Evolutionary conservation across 1,140 invertebrate genomes (phyloP).

Genomic region (Achroia grisella): DNA sequence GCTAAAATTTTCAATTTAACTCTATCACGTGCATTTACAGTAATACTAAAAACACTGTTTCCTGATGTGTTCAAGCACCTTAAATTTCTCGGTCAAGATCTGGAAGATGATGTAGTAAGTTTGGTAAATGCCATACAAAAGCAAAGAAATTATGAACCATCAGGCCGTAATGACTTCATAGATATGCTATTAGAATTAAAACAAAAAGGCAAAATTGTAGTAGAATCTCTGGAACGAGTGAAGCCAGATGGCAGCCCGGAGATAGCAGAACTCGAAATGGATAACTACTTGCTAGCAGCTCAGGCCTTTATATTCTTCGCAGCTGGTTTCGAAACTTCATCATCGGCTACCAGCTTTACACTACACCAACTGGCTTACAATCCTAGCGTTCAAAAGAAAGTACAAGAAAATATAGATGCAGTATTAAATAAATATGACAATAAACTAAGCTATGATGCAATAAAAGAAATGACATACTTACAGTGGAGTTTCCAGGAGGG

Average conservation of each 20-base stretch:
- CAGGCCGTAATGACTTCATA: slow-evolving; percentile 14
- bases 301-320: slow-evolving; percentile 18
- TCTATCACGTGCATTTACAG: not conserved
- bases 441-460: slow-evolving; percentile 47
- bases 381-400: slow-evolving; percentile 73
- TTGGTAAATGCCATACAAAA: slow-evolving; percentile 5
- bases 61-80: slow-evolving; percentile 4
- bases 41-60: slow-evolving; percentile 2
- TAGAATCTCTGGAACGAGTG: slow-evolving; percentile 9
- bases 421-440: slow-evolving; percentile 41
- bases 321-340: slow-evolving; percentile 16
- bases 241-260: slow-evolving; percentile 8
- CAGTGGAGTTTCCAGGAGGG: slow-evolving; percentile 62
- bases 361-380: slow-evolving; percentile 71
- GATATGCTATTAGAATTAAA: slow-evolving; percentile 12
- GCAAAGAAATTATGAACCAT: slow-evolving; percentile 11
- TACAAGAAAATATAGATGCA: slow-evolving; percentile 72
- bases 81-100: not conserved
- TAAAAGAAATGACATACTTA: slow-evolving; percentile 61
- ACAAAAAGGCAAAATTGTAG: slow-evolving; percentile 6
- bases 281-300: slow-evolving; percentile 6
- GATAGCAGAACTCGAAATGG: slow-evolving; percentile 1
- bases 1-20: slow-evolving; percentile 6
- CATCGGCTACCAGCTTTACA: slow-evolving; percentile 9
- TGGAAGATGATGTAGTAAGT: slow-evolving; percentile 1